Conservation (phyloP, 2,113 vertebrate genomes). For the Podarcis cretensis region DNA sequence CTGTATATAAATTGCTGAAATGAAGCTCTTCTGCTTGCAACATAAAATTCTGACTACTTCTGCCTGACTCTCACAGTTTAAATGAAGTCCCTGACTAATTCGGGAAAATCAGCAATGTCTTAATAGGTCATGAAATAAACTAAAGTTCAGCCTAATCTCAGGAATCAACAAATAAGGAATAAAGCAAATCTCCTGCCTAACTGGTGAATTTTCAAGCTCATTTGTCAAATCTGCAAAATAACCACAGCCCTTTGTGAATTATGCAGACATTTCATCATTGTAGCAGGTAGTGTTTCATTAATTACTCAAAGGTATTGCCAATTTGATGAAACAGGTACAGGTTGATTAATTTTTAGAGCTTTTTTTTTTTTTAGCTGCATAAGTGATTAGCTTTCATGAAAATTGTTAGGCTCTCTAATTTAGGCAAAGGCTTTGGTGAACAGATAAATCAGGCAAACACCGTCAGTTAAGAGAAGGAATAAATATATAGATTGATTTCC, state of each 20-base stretch:
- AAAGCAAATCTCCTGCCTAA: background rate
- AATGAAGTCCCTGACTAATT: background rate
- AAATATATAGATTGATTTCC: background rate
- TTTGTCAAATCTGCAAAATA: constrained; percentile 12
- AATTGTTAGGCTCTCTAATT: background rate
- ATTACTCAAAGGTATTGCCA: constrained; percentile 11
- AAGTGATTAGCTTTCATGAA: background rate
- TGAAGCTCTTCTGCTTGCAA: background rate
- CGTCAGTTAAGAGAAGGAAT: background rate
- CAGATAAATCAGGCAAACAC: background rate
- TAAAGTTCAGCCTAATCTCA: background rate
- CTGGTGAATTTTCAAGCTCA: background rate
- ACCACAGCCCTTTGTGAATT: background rate
- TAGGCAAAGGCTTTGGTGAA: background rate
- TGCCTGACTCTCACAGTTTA: background rate
- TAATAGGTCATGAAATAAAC: constrained; percentile 12
- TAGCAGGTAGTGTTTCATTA: constrained; percentile 1
- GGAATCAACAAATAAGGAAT: background rate
- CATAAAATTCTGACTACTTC: background rate
- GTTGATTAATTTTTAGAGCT: background rate
- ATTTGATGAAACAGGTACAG: constrained; percentile 2
- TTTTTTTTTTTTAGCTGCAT: background rate
- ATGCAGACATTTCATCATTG: constrained; percentile 2
- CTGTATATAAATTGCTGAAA: no score
- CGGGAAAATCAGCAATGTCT: background rate